Base-by-base conservation (phyloP, 1,140 invertebrate genomes). In the Calosoma granatense region DNA sequence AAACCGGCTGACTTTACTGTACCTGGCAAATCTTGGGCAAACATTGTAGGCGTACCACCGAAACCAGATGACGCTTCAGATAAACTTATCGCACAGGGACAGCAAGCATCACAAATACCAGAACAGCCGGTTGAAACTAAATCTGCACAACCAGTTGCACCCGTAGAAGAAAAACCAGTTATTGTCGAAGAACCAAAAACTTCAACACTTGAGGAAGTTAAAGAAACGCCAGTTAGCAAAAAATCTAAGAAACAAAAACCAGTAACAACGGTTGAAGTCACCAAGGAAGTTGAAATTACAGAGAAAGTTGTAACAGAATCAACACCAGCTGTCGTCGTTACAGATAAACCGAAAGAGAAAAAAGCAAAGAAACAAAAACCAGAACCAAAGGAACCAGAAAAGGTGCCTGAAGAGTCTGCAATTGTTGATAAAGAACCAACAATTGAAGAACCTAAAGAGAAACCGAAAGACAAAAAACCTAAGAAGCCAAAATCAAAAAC, bases 381-480 rank as follows among this genome's bases (percentile, higher is more conserved):
- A 26, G 57, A 59, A 39, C 11, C 11, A 26, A 54, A 59, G 22
- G 51, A 51, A 20, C 41, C 59, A 30, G 47, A 53, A 22, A 54
- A 30, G 6, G 26, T 36, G 52, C 17, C 53, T 55, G 54, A 59
- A 60, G 54, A 54, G 39, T 11, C 22, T 22, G 26, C 21, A 9
- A 30, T 52, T 20, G 21, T 51, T 30, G 22, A 52, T 56, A 51
- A 47, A 54, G n/a, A n/a, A 36, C 21, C 52, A 0, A 20, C 59
- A 41, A 51, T 53, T 56, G 64, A 59, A 57, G 59, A 60, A 57
- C n/a, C n/a, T n/a, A n/a, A n/a, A n/a, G n/a, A n/a, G n/a, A 52
- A 36, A 20, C 1, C 2, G 3, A 52, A n/a, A 20, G 43, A 20
- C 9, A 21, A 21, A 15, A 26, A 43, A 41, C 21, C 21, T 22